These are phyloP conservation scores for Elgaria multicarinata DNA, from an alignment of 2,113 vertebrate species.

Conservation along the genomic window DNA sequence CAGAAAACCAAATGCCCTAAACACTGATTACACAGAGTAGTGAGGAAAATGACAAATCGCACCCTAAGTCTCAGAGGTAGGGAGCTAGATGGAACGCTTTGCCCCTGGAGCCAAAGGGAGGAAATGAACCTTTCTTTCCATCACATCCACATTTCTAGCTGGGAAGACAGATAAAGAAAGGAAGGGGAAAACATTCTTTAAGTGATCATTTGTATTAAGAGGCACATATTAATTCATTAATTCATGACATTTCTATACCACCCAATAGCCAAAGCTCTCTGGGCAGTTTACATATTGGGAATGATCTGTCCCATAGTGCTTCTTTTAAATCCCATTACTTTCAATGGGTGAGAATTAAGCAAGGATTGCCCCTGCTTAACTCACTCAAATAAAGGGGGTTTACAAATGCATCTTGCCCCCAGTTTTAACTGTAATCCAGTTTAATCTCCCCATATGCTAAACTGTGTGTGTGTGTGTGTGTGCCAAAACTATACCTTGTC, in stretches of 20 bases:
- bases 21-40: slow-evolving; percentile 42
- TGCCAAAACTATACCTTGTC: neutral
- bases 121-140: slow-evolving; percentile 31
- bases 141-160: slow-evolving; percentile 24
- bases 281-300: neutral
- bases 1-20: slow-evolving; percentile 55
- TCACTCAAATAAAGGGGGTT: neutral
- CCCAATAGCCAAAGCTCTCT: too few relatives aligned
- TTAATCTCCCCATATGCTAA: neutral
- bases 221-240: slow-evolving; percentile 7
- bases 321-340: neutral
- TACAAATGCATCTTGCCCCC: neutral
- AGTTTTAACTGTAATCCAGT: neutral
- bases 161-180: neutral
- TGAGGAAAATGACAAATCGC: slow-evolving; percentile 52
- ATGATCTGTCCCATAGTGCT: neutral
- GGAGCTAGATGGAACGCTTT: slow-evolving; percentile 32
- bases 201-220: slow-evolving; percentile 57
- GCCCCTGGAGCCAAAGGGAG: slow-evolving; percentile 47
- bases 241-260: too few relatives aligned
- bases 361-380: neutral
- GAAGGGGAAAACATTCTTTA: slow-evolving; percentile 44
- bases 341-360: neutral
- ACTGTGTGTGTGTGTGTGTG: too few relatives aligned
- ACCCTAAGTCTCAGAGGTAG: slow-evolving; percentile 38